Conservation (phyloP, 2,113 vertebrate genomes). For the Amia ocellicauda region DNA sequence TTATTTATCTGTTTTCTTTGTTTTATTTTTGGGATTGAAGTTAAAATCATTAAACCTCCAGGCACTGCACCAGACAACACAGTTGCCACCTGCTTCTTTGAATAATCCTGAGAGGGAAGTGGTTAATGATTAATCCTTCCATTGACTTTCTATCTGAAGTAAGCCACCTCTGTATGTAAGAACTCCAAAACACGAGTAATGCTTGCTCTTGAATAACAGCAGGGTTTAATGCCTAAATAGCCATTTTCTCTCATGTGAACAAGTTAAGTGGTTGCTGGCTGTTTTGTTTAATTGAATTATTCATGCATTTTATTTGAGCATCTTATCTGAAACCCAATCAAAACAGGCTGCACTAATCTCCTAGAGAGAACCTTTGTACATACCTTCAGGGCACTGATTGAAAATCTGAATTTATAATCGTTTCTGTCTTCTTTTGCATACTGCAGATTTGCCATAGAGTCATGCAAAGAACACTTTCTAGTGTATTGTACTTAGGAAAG, state of each 20-base stretch:
- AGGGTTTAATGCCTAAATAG: not conserved
- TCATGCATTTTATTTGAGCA: slow-evolving; percentile 37
- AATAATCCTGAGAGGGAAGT: too few relatives aligned
- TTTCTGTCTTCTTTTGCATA: slow-evolving; percentile 19
- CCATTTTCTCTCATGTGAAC: not conserved
- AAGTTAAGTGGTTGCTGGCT: slow-evolving; percentile 16
- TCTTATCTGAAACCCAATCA: slow-evolving; percentile 50
- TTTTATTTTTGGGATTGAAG: too few relatives aligned
- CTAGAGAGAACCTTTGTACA: slow-evolving; percentile 49
- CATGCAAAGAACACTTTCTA: not conserved
- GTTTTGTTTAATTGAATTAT: slow-evolving; percentile 53
- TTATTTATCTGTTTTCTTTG: too few relatives aligned
- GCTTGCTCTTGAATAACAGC: too few relatives aligned
- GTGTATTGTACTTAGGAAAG: not conserved
- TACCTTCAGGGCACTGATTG: slow-evolving; percentile 52
- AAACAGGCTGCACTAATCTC: slow-evolving; percentile 52
- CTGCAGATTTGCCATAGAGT: too few relatives aligned
- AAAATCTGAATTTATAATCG: slow-evolving; percentile 61
- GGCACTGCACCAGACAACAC: too few relatives aligned
- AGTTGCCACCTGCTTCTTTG: too few relatives aligned
- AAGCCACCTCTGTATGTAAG: too few relatives aligned
- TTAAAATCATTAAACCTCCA: too few relatives aligned
- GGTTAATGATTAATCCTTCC: too few relatives aligned
- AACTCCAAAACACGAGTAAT: too few relatives aligned
- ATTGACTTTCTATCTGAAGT: too few relatives aligned